Evolutionary conservation across 92 coral and sea anemone genomes (phyloP), one percentile per base, ranked within the genome.

Genomic region (Porites divaricata): DNA sequence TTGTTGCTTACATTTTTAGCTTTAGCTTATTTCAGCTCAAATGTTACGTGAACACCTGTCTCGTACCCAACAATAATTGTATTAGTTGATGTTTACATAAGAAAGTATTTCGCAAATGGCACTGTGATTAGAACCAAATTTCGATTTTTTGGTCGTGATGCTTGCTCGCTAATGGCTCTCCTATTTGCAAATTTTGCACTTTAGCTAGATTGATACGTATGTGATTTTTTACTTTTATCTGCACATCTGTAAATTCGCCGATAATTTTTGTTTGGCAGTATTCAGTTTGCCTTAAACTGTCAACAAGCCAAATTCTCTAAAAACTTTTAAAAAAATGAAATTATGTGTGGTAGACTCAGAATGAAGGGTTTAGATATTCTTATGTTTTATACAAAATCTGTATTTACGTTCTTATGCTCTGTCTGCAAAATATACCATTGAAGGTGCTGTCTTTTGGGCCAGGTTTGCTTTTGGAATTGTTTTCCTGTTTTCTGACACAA

Each of bases 11-110:
- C 22, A 23, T n/a, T n/a, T n/a, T n/a, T n/a, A n/a, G n/a, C n/a
- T n/a, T n/a, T n/a, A 59, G 64, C 58, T 76, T 73, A 20, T 70
- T 7, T 53, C 54, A 63, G 62, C 26, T 22, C 9, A 58, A 45
- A 25, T 22, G 15, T 76, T 35, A 35, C 67, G n/a, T 5, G 72
- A 66, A 65, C 83, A 78, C 73, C 83, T 78, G 83, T 65, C 62
- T 15, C 5, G 2, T 5, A 12, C 12, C 28, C 17, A 26, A 20
- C 70, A 77, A 15, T 28, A 28, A 15, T 15, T 21, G 35, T 66
- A 66, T 74, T 72, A 49, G 59, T 72, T 22, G 59, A 49, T 12
- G 50, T 72, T n/a, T 23, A 9, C 21, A 9, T 17, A 48, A 13
- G 75, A 14, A 25, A 2, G 9, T 13, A 45, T 25, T 24, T 23